Evolutionary conservation across 1,140 invertebrate species (phyloP), one percentile per base, ranked within the genome.

Genomic region (Caenorhabditis brenneri): DNA sequence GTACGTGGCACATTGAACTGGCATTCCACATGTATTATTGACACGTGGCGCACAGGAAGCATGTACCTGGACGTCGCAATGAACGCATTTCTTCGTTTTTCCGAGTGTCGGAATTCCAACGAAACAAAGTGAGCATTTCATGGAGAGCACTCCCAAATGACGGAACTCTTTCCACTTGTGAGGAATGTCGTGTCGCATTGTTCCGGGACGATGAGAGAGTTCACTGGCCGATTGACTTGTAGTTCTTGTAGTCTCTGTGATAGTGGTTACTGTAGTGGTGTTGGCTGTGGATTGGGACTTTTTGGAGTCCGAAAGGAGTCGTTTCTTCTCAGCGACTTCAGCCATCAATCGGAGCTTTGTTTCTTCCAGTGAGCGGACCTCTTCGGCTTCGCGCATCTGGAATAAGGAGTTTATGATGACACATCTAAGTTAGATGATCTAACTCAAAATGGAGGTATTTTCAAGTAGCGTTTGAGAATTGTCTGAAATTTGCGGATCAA

Each of bases 111-210:
- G 53, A 7, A 84, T 49, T 1, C 83, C 83, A 29, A 82, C 60
- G 48, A 84, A 82, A 48, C 83, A 84, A 1, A 84, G 51, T 2
- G 83, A 80, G 36, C 83, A 84, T 46, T 84, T 84, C 7, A 65
- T 36, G 15, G 46, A 65, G 48, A 82, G 55, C 4, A 84, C 51
- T 10, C 55, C 36, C 6, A 82, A 19, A 33, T 82, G 65, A n/a
- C 82, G 82, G 39, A 58, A 48, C 2, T 69, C 80, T 15, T 84
- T 84, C 83, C 83, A 84, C 29, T 80, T 83, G 74, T 84, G 83
- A 31, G 83, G 83, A 82, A 84, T 84, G 19, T 84, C 83, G 31
- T 84, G 83, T 9, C 83, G 31, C 83, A 84, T 84, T n/a, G 80
- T 84, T 49, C 80, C 83, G 3, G 22, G 22, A 7, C 19, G 12